Conservation (phyloP, 1,140 invertebrate genomes). For the Lucilia cuprina region DNA sequence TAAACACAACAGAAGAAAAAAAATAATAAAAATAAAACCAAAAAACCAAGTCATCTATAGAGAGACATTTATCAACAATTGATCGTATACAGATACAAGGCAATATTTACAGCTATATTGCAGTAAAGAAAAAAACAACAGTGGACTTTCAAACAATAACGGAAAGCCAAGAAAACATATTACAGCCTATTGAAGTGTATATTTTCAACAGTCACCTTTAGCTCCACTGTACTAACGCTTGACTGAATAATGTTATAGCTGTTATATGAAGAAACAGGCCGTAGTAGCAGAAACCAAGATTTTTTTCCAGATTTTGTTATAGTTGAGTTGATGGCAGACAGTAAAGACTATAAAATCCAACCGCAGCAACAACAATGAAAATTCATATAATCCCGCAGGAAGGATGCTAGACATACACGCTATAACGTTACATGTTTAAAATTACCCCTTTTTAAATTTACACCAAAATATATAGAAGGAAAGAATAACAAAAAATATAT, state of each 20-base stretch:
- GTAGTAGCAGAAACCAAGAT: too few relatives aligned
- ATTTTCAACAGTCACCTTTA: too few relatives aligned
- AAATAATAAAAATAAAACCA: not conserved
- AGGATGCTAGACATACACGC: not conserved
- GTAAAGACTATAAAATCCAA: not conserved
- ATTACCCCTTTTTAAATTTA: not conserved
- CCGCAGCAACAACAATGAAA: not conserved
- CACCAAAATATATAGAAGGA: not conserved
- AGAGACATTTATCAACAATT: constrained; percentile 7
- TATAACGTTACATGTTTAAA: not conserved
- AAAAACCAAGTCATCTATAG: not conserved
- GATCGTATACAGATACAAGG: not conserved
- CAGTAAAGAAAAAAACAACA: too few relatives aligned
- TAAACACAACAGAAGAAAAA: not conserved
- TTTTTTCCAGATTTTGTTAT: not conserved
- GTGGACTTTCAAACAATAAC: too few relatives aligned
- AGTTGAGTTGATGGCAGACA: not conserved
- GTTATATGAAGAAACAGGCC: not conserved
- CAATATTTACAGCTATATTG: not conserved
- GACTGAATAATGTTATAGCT: not conserved
- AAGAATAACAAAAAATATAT: not conserved
- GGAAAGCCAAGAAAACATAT: too few relatives aligned
- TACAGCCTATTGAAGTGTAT: too few relatives aligned
- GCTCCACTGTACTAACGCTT: too few relatives aligned
- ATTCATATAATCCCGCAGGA: not conserved